Conservation (phyloP, 2,797 vertebrate species). For the Helarctos malayanus region DNA sequence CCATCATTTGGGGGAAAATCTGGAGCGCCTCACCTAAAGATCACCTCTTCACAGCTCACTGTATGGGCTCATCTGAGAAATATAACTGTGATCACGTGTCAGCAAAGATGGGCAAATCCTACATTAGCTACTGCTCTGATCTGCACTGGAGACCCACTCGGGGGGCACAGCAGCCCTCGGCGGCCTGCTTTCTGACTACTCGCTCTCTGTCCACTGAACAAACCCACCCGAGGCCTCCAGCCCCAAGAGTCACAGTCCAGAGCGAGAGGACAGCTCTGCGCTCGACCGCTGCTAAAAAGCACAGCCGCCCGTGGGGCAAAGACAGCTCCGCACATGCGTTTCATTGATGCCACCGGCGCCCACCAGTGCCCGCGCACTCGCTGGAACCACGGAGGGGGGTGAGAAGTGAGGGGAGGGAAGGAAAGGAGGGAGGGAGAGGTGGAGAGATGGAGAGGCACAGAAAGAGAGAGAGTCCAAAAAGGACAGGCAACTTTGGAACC, state of each 20-base stretch:
- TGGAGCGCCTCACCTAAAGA: neutral
- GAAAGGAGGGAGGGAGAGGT: neutral
- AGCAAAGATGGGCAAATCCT: neutral
- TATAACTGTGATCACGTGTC: fast-evolving
- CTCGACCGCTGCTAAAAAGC: neutral
- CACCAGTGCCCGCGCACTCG: neutral
- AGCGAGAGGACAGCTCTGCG: neutral
- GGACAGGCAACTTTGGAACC: neutral
- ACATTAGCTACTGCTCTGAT: neutral
- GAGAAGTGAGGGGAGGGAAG: neutral
- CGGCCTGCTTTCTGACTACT: neutral
- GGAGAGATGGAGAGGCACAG: neutral
- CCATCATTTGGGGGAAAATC: neutral
- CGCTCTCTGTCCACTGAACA: neutral
- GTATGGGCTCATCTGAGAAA: neutral
- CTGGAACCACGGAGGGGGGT: neutral
- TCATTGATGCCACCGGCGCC: fast-evolving
- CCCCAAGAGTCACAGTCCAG: neutral
- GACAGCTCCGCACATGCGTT: neutral
- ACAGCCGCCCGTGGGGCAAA: neutral
- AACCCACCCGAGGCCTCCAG: neutral
- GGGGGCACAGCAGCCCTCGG: fast-evolving
- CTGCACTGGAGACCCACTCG: neutral
- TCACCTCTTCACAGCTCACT: neutral
- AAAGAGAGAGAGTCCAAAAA: neutral